phyloP scores from a whole-genome alignment of 2,797 vertebrate species.

The Siniperca obscura region DNA sequence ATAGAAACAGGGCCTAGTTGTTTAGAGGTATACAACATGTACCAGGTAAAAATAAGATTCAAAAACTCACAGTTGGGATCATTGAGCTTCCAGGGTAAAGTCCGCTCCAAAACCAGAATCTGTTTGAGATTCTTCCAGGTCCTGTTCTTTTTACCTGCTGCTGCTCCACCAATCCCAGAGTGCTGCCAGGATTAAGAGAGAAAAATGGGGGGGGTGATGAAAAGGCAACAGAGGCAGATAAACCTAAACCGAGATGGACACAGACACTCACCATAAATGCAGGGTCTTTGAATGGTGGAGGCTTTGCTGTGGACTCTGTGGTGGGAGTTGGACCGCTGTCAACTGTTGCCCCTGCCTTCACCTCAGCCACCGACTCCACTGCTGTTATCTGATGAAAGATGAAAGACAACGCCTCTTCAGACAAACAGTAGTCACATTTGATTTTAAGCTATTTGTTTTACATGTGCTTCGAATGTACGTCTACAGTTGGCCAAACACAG shows the following conservation, averaged over 20 bases:
- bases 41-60: not conserved
- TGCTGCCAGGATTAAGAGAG: conserved; percentile 83
- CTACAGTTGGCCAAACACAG: not conserved
- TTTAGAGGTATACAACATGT: not conserved
- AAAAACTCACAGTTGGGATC: conserved; percentile 94
- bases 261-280: conserved; percentile 89
- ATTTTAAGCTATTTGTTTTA: not conserved
- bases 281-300: conserved; percentile 92
- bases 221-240: not conserved
- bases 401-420: not conserved
- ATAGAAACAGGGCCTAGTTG: not conserved
- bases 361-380: conserved; percentile 85
- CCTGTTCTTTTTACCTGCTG: conserved; percentile 98
- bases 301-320: conserved; percentile 86
- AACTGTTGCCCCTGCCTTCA: conserved; percentile 80
- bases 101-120: conserved; percentile 94
- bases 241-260: not conserved
- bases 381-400: conserved; percentile 73
- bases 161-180: conserved; percentile 95
- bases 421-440: not conserved
- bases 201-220: not conserved
- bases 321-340: conserved; percentile 80
- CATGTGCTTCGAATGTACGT: not conserved
- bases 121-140: conserved; percentile 99
- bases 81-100: conserved; percentile 95